Percentiles rank a stretch among this genome's conserved stretches.
These are phyloP conservation scores for Agrenia bidenticulata DNA, from an alignment of 2,888 invertebrate species.

Conservation along the genomic window DNA sequence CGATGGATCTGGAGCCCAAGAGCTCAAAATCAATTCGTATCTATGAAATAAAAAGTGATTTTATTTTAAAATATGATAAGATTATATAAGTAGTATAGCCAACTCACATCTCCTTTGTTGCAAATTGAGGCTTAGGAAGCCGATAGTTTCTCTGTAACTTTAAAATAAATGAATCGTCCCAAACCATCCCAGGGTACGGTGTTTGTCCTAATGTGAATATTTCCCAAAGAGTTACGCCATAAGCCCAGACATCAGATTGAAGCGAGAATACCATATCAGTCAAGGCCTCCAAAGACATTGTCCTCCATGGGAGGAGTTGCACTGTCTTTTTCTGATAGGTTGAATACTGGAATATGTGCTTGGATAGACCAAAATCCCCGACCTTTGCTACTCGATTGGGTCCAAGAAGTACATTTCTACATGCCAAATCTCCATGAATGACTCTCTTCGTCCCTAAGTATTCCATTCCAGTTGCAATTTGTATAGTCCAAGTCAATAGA, in stretches of 20 bases:
- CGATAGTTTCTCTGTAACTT: not conserved
- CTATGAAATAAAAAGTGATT: not conserved
- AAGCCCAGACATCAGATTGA: constrained; percentile 11
- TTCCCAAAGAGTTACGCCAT: constrained; percentile 8
- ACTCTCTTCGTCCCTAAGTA: not conserved
- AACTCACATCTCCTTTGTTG: not conserved
- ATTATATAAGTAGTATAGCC: not conserved
- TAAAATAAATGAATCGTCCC: not conserved
- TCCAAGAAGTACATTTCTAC: constrained; percentile 4
- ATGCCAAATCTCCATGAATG: constrained; percentile 12
- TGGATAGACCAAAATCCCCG: constrained; percentile 4
- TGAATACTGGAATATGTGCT: constrained; percentile 1
- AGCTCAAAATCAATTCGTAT: not conserved
- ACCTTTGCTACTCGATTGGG: not conserved
- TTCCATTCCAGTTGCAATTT: constrained; percentile 11
- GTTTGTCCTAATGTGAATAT: not conserved
- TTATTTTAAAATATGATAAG: not conserved
- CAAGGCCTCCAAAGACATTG: constrained; percentile 2
- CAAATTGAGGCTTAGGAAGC: not conserved
- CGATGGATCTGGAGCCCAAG: not conserved
- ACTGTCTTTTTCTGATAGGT: constrained; percentile 5
- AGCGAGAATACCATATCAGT: not conserved
- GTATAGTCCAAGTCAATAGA: not conserved
- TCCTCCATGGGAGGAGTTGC: constrained; percentile 1
- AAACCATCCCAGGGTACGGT: not conserved